A percentile compares a stretch with the other conserved stretches of the same genome.
Evolutionary conservation across 2,888 invertebrate species (phyloP).

Genomic region (Toxonevra muliebris): DNA sequence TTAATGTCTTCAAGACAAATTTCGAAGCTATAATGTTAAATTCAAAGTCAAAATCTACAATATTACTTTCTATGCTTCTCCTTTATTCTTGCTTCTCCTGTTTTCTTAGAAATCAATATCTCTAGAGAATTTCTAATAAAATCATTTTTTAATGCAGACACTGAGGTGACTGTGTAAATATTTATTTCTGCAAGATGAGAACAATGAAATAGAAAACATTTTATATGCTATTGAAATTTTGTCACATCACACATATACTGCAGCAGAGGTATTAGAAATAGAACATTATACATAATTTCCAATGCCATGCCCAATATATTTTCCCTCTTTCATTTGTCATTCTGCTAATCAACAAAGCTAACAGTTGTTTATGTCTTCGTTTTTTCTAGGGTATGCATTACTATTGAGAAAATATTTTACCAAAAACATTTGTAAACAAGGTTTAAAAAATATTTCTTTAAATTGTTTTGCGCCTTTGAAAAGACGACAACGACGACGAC

Average conservation of each 20-base stretch:
- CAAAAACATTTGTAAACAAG: slow-evolving; percentile 59
- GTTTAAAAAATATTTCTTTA: slow-evolving; percentile 46
- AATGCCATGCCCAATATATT: no score
- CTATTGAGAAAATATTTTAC: slow-evolving; percentile 54
- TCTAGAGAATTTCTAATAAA: slow-evolving; percentile 27
- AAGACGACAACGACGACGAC: neutral
- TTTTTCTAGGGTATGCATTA: slow-evolving; percentile 34
- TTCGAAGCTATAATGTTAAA: no score
- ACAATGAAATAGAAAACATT: neutral
- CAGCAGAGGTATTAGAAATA: no score
- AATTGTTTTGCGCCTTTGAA: slow-evolving; percentile 42
- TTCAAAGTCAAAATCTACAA: no score
- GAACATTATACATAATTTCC: no score
- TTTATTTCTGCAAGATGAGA: neutral
- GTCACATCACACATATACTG: neutral
- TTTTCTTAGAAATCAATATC: slow-evolving; percentile 20
- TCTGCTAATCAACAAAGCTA: slow-evolving; percentile 23
- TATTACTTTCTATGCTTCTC: no score
- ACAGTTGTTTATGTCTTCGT: slow-evolving; percentile 21
- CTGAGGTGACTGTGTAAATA: slow-evolving; percentile 18
- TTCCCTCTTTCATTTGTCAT: slow-evolving; percentile 1
- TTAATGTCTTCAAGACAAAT: no score
- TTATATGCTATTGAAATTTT: neutral
- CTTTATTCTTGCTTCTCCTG: no score
- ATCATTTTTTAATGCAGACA: slow-evolving; percentile 23